Base-by-base conservation (phyloP, 2,888 invertebrate genomes). In the Trichopria drosophilae region DNA sequence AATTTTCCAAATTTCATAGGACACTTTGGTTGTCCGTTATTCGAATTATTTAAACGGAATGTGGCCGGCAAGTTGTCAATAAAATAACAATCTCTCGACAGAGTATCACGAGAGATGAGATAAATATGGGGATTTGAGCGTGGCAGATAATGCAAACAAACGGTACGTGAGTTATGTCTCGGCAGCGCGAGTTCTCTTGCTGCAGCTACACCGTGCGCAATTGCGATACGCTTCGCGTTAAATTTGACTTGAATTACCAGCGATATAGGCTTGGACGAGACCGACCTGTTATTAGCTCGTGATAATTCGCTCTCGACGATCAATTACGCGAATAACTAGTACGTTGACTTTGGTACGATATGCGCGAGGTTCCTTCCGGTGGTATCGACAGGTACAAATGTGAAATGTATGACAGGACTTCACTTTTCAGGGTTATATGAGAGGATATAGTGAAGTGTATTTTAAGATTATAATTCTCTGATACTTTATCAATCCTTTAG, bases 41-140 rank as follows among this genome's bases (percentile, higher is more conserved):
- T n/a, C n/a, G n/a, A n/a, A n/a, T n/a, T n/a, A n/a, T n/a, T n/a
- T n/a, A n/a, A n/a, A n/a, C n/a, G n/a, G n/a, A n/a, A 16, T 10
- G 19, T 24, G 18, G n/a, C 22, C 15, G 15, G 3, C n/a, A 31
- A 2, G n/a, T n/a, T n/a, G n/a, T n/a, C n/a, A n/a, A n/a, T 18
- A 29, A 18, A 42, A 19, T 2, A 22, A 43, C 10, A 19, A 43
- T 18, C 12, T 43, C 23, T 23, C 23, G 32, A 9, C 23, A 32
- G 19, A 19, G 43, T 34, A 10, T 10, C 64, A 65, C 60, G 63
- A 58, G 66, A 67, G 64, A 68, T 65, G 69, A 67, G 67, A 71
- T 71, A 68, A 71, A 71, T 71, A 71, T 66, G 69, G 66, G 63
- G 71, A 66, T 69, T 71, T 68, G 65, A 70, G 61, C 68, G 67